A percentile compares a stretch with the other conserved stretches of the same genome.
phyloP scores from a whole-genome alignment of 2,113 vertebrate genomes.

The Sinocyclocheilus grahami region DNA sequence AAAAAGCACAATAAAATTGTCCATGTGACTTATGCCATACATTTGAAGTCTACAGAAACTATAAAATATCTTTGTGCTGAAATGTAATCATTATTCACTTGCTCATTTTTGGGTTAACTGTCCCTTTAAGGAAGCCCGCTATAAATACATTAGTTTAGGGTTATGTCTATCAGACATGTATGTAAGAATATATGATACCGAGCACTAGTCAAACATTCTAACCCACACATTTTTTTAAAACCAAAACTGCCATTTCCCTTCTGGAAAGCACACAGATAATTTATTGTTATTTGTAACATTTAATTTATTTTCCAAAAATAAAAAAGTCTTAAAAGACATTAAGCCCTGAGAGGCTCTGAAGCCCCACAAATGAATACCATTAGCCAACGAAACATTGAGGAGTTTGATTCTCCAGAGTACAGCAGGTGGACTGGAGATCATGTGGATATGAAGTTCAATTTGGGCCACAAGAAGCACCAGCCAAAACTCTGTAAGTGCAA shows the following conservation, averaged over 20 bases:
- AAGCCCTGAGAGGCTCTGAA: slow-evolving; percentile 9
- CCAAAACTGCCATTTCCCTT: not conserved
- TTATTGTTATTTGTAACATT: not conserved
- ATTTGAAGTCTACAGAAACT: not conserved
- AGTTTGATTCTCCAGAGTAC: slow-evolving; percentile 6
- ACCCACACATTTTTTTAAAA: too few species aligned
- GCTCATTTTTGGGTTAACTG: not conserved
- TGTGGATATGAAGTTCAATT: slow-evolving; percentile 12
- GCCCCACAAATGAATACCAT: not conserved
- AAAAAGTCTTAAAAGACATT: not conserved
- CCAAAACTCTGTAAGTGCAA: slow-evolving; percentile 6
- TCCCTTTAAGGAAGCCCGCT: not conserved
- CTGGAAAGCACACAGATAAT: not conserved
- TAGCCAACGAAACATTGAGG: not conserved
- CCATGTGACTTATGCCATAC: not conserved
- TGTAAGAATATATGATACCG: too few species aligned
- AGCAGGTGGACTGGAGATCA: slow-evolving; percentile 15
- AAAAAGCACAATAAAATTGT: not conserved
- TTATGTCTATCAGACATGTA: too few species aligned
- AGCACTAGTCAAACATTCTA: too few species aligned
- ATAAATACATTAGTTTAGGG: not conserved
- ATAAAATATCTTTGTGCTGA: not conserved
- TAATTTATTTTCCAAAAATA: slow-evolving; percentile 8
- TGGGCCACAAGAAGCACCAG: slow-evolving; percentile 29
- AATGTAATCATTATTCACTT: not conserved